These are phyloP conservation scores for Drosophila micromelanica DNA, from an alignment of 1,140 invertebrate species.

Conservation along the genomic window DNA sequence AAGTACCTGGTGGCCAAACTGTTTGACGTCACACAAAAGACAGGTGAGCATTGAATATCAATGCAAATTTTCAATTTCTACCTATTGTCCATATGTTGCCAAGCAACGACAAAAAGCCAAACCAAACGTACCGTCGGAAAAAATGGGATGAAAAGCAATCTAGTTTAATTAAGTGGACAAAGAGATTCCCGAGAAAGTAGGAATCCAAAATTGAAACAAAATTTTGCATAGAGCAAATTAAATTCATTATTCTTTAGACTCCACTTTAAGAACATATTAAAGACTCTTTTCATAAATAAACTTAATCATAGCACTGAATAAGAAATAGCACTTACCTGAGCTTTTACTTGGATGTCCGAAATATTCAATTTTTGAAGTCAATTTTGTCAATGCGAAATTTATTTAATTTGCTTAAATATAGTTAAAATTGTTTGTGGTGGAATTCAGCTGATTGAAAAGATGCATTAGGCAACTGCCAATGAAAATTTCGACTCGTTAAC, in stretches of 20 bases:
- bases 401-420: no score
- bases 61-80: constrained; percentile 28
- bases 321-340: no score
- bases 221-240: not conserved
- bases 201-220: constrained; percentile 7
- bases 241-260: not conserved
- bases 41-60: constrained; percentile 86
- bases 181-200: not conserved
- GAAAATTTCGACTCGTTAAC: constrained; percentile 1
- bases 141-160: not conserved
- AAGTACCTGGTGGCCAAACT: constrained; percentile 95
- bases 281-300: not conserved
- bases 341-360: no score
- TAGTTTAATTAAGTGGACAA: constrained; percentile 24
- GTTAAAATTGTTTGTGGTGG: no score
- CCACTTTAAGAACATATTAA: not conserved
- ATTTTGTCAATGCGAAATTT: no score
- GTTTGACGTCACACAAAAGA: constrained; percentile 95
- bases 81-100: constrained; percentile 37
- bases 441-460: constrained; percentile 1
- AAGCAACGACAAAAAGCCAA: constrained; percentile 18
- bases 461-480: not conserved
- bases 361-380: no score
- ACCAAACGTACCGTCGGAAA: constrained; percentile 1
- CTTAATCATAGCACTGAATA: no score